phyloP scores from a whole-genome alignment of 1,140 invertebrate genomes.

The Forficula auricularia region DNA sequence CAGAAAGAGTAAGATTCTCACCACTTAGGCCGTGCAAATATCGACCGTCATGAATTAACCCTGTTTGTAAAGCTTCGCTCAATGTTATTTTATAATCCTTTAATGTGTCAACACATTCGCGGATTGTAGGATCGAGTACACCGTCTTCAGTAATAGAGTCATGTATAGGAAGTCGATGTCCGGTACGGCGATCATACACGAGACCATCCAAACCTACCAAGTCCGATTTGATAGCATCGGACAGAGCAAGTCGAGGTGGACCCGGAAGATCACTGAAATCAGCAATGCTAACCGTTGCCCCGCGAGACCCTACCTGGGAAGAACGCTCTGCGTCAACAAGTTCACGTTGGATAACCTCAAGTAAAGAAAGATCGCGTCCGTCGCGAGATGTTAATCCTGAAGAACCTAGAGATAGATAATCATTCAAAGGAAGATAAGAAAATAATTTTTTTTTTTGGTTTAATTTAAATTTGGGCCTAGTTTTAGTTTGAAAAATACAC shows the following conservation, averaged over 20 bases:
- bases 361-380: conserved; percentile 53
- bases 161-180: conserved; percentile 58
- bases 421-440: too few relatives aligned
- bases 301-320: conserved; percentile 28
- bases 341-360: conserved; percentile 78
- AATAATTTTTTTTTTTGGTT: too few relatives aligned
- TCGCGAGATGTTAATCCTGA: conserved; percentile 13
- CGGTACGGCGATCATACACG: conserved; percentile 65
- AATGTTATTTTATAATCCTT: conserved; percentile 64
- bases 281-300: conserved; percentile 35
- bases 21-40: conserved; percentile 55
- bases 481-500: too few relatives aligned
- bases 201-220: conserved; percentile 60
- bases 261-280: conserved; percentile 41
- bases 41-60: conserved; percentile 60
- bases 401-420: too few relatives aligned
- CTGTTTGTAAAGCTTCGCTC: conserved; percentile 51
- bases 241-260: conserved; percentile 38
- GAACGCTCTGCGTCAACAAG: conserved; percentile 64
- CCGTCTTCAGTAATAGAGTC: conserved; percentile 51
- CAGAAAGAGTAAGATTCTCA: conserved; percentile 56
- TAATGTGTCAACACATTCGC: conserved; percentile 65
- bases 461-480: too few relatives aligned
- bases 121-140: conserved; percentile 52
- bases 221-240: conserved; percentile 63